Evolutionary conservation across 2,113 vertebrate species (phyloP).

Genomic region (Sorex fumeus): DNA sequence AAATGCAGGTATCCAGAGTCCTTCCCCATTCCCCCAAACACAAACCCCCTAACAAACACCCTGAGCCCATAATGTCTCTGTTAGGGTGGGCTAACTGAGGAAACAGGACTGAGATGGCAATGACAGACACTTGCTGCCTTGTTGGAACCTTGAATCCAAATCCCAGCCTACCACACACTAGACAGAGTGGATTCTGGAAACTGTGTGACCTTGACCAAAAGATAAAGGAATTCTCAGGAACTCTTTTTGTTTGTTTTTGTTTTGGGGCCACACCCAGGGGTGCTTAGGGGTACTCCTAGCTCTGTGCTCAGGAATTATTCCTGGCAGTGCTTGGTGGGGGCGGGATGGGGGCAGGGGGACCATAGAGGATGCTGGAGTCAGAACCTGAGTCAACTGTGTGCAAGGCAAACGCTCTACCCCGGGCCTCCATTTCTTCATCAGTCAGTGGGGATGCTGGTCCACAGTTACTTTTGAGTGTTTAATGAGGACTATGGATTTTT

Average conservation of each 20-base stretch:
- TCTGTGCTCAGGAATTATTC: too few relatives aligned
- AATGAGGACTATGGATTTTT: neutral
- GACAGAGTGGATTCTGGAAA: neutral
- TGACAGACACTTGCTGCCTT: neutral
- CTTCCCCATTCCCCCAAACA: neutral
- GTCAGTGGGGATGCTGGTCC: neutral
- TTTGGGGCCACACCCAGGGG: too few relatives aligned
- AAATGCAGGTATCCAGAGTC: neutral
- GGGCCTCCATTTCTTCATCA: slow-evolving; percentile 22
- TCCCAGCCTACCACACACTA: neutral
- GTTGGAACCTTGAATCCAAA: neutral
- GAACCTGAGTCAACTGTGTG: too few relatives aligned
- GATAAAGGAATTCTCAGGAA: too few relatives aligned
- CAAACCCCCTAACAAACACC: neutral
- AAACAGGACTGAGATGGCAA: neutral
- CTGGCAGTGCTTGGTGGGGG: too few relatives aligned
- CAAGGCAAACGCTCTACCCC: neutral
- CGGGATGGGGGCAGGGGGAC: too few relatives aligned
- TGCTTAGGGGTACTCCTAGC: too few relatives aligned
- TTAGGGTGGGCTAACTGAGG: neutral
- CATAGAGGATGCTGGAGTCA: too few relatives aligned
- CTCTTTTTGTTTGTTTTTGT: too few relatives aligned
- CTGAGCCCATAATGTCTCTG: too few relatives aligned
- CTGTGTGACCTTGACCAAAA: neutral
- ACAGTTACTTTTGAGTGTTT: neutral